These are phyloP conservation scores for Drusus annulatus DNA, from an alignment of 1,140 invertebrate species.

Conservation along the genomic window DNA sequence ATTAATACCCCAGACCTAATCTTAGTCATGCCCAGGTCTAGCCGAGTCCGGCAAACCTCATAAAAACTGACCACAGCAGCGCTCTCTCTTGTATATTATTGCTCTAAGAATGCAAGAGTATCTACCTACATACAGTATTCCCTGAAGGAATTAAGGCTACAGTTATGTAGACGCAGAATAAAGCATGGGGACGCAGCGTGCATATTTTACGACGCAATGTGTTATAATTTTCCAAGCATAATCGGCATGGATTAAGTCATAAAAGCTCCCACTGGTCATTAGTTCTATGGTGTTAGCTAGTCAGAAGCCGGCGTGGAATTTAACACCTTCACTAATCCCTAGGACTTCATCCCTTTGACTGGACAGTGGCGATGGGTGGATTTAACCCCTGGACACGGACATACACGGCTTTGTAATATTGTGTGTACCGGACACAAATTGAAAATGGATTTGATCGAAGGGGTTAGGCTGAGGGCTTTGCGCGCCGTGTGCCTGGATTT, in stretches of 20 bases:
- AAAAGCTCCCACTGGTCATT: not conserved
- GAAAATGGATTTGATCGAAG: not conserved
- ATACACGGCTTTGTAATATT: slow-evolving; percentile 6
- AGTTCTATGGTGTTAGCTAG: not conserved
- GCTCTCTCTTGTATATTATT: too few relatives aligned
- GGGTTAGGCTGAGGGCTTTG: not conserved
- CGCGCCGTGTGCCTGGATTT: not conserved
- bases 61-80: too few relatives aligned
- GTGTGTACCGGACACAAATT: slow-evolving; percentile 4
- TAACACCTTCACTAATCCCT: slow-evolving; percentile 27
- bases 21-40: too few relatives aligned
- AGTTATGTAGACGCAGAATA: not conserved
- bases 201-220: not conserved
- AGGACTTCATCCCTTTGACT: slow-evolving; percentile 3
- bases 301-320: not conserved
- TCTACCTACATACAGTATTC: too few relatives aligned
- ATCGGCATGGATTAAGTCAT: not conserved
- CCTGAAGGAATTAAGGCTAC: not conserved
- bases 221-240: not conserved
- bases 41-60: too few relatives aligned
- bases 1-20: too few relatives aligned
- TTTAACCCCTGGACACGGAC: not conserved
- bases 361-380: not conserved
- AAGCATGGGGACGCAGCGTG: not conserved
- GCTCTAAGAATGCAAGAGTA: too few relatives aligned